Evolutionary conservation across 2,888 invertebrate species (phyloP).

Genomic region (Nymphalis urticae): DNA sequence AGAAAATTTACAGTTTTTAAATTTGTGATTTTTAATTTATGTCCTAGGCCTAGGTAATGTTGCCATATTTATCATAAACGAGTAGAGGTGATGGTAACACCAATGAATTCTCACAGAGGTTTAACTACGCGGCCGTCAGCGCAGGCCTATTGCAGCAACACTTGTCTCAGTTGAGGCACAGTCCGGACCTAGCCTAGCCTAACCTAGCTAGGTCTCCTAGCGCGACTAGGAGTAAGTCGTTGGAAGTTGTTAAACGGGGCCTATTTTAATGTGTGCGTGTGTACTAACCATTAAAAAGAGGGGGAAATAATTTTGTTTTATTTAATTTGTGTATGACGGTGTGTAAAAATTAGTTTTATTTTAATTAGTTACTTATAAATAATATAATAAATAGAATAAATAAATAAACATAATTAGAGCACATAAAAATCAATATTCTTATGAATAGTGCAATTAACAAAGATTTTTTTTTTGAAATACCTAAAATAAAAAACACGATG

Average conservation of each 20-base stretch:
- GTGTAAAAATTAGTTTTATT: neutral
- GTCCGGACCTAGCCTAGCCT: conserved; percentile 64
- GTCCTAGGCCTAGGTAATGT: conserved; percentile 41
- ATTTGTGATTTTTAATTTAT: no score
- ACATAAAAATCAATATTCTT: no score
- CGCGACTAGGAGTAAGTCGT: conserved; percentile 72
- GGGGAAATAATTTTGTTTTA: conserved; percentile 6
- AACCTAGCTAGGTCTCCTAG: conserved; percentile 45
- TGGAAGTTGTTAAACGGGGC: conserved; percentile 52
- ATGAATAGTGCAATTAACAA: no score
- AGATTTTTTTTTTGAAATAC: no score
- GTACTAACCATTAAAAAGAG: conserved; percentile 30
- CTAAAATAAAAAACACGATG: no score
- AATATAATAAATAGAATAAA: no score
- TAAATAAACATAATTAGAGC: no score
- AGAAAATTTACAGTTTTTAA: no score
- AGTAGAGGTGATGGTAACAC: conserved; percentile 74
- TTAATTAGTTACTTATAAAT: neutral
- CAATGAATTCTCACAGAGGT: conserved; percentile 75
- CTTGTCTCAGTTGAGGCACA: conserved; percentile 75
- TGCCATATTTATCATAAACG: conserved; percentile 52
- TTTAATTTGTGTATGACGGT: conserved; percentile 28
- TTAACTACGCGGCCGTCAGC: conserved; percentile 80
- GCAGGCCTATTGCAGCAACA: conserved; percentile 80
- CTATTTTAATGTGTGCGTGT: conserved; percentile 41